Percentiles rank a stretch among this genome's conserved stretches.
Conservation (phyloP, 2,888 invertebrate genomes). For the Aphodius granarius region DNA sequence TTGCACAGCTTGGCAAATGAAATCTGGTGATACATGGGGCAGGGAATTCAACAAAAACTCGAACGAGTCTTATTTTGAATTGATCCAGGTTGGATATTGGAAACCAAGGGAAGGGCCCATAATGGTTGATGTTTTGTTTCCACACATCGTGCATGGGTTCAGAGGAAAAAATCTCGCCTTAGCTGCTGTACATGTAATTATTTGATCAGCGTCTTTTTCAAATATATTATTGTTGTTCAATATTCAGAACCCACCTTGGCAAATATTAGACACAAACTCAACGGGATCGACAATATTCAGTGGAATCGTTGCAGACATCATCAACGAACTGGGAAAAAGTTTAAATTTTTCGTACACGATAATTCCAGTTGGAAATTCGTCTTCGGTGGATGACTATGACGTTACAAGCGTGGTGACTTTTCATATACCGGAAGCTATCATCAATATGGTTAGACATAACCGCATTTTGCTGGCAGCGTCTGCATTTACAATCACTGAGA, state of each 20-base stretch:
- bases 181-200: slow-evolving; percentile 75
- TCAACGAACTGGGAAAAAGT: slow-evolving; percentile 72
- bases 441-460: slow-evolving; percentile 56
- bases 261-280: slow-evolving; percentile 65
- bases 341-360: slow-evolving; percentile 78
- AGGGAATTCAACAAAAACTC: slow-evolving; percentile 43
- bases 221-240: not conserved
- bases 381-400: slow-evolving; percentile 4
- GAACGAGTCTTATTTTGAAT: slow-evolving; percentile 37
- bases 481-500: slow-evolving; percentile 61
- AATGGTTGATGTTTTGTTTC: slow-evolving; percentile 73
- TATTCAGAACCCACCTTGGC: slow-evolving; percentile 87
- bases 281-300: slow-evolving; percentile 62
- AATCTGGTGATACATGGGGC: slow-evolving; percentile 64
- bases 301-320: slow-evolving; percentile 79
- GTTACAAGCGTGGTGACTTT: slow-evolving; percentile 37
- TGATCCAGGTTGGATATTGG: slow-evolving; percentile 72
- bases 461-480: slow-evolving; percentile 63
- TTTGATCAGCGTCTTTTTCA: not conserved
- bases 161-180: slow-evolving; percentile 72
- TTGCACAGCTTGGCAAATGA: slow-evolving; percentile 61
- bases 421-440: slow-evolving; percentile 50
- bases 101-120: slow-evolving; percentile 69
- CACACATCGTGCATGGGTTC: slow-evolving; percentile 79
- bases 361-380: slow-evolving; percentile 26